Conservation (phyloP, 2,888 invertebrate genomes). For the Schrankia costaestrigalis region DNA sequence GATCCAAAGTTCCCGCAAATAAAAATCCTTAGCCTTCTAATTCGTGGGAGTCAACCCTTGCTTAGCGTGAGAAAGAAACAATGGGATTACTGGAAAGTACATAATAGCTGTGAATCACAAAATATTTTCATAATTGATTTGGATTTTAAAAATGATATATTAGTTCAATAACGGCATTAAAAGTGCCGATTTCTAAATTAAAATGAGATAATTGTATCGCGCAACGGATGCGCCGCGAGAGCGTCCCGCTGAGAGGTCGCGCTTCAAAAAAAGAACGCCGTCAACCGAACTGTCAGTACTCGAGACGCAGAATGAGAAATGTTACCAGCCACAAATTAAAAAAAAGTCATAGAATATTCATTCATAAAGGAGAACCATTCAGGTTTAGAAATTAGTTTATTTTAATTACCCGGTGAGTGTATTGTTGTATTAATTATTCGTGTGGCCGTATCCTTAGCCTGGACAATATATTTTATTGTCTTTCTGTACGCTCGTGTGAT, state of each 20-base stretch:
- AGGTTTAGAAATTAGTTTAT: slow-evolving; percentile 77
- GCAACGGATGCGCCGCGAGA: slow-evolving; percentile 71
- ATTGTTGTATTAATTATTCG: slow-evolving; percentile 77
- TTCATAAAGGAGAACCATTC: slow-evolving; percentile 70
- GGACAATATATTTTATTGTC: slow-evolving; percentile 80
- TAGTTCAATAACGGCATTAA: slow-evolving; percentile 37
- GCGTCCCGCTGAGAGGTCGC: slow-evolving; percentile 73
- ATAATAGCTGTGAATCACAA: slow-evolving; percentile 25
- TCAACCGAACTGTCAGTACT: slow-evolving; percentile 72
- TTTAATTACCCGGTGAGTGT: slow-evolving; percentile 74
- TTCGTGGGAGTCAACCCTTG: slow-evolving; percentile 68
- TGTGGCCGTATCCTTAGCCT: slow-evolving; percentile 47
- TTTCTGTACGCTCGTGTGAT: slow-evolving; percentile 67
- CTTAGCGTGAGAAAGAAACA: slow-evolving; percentile 72
- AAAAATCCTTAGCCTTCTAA: slow-evolving; percentile 66
- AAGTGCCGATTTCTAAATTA: slow-evolving; percentile 65
- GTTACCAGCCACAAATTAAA: slow-evolving; percentile 65
- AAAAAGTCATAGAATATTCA: slow-evolving; percentile 62
- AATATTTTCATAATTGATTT: slow-evolving; percentile 30
- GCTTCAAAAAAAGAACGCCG: slow-evolving; percentile 67
- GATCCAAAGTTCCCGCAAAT: slow-evolving; percentile 67
- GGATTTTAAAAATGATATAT: slow-evolving; percentile 38
- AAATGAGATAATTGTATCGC: slow-evolving; percentile 69
- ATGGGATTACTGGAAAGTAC: slow-evolving; percentile 35
- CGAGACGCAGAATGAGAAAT: slow-evolving; percentile 70